Percentiles rank a stretch among this genome's conserved stretches.
Evolutionary conservation across 2,113 vertebrate genomes (phyloP).

Genomic region (Ivindomyrus marchei): DNA sequence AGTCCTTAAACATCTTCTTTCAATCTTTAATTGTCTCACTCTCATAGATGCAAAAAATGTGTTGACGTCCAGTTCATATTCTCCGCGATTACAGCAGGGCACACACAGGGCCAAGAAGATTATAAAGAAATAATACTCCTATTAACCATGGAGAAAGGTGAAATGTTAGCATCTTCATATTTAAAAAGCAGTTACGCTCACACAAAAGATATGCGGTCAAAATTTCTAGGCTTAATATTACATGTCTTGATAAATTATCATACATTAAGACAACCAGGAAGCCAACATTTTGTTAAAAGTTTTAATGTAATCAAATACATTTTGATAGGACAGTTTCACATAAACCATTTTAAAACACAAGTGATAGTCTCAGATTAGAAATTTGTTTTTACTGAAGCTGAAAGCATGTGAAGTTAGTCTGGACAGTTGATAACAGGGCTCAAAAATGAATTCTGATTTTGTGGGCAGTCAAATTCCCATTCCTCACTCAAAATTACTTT

Average conservation of each 20-base stretch:
- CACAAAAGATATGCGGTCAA: background rate
- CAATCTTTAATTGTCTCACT: background rate
- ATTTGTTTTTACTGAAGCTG: slow-evolving; percentile 46
- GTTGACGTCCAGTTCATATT: background rate
- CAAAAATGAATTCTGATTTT: slow-evolving; percentile 23
- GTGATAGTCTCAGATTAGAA: slow-evolving; percentile 17
- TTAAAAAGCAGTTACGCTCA: background rate
- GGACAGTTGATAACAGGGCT: slow-evolving; percentile 27
- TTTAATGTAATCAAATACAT: slow-evolving; percentile 57
- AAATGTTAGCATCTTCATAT: background rate
- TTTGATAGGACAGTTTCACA: slow-evolving; percentile 53
- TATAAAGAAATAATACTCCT: background rate
- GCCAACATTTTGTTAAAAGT: slow-evolving; percentile 41
- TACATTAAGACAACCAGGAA: background rate
- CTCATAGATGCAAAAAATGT: background rate
- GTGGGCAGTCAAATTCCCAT: background rate
- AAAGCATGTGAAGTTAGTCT: slow-evolving; percentile 27
- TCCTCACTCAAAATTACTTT: background rate
- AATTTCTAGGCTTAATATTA: background rate
- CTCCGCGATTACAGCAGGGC: background rate
- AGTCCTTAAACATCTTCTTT: background rate
- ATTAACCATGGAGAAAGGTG: background rate
- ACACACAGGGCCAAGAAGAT: background rate
- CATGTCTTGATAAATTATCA: background rate
- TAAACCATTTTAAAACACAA: slow-evolving; percentile 46